These are phyloP conservation scores for Cranoglanis bouderius DNA, from an alignment of 2,113 vertebrate genomes.

Conservation along the genomic window DNA sequence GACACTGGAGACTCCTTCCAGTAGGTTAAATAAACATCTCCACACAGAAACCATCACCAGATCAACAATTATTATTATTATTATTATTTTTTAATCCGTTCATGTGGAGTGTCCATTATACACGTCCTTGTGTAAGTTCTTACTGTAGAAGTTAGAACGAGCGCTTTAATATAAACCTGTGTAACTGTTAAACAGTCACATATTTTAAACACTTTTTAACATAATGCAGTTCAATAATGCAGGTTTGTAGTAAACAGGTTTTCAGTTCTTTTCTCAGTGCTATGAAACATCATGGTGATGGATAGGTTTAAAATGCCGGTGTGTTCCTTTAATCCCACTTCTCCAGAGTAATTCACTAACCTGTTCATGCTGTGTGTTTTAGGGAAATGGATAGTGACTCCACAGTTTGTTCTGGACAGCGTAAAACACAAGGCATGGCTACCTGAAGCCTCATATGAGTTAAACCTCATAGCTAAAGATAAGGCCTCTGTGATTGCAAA, in stretches of 20 bases:
- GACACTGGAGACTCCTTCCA: neutral
- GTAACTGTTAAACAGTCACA: neutral
- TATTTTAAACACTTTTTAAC: neutral
- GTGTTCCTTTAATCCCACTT: neutral
- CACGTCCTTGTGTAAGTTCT: neutral
- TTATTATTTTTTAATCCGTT: neutral
- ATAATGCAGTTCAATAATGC: neutral
- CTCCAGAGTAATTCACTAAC: no score
- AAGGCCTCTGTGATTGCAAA: slow-evolving; percentile 47
- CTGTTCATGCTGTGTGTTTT: slow-evolving; percentile 27
- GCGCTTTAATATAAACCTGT: neutral
- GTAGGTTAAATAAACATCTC: neutral
- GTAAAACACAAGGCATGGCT: slow-evolving; percentile 87
- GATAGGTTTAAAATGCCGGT: neutral
- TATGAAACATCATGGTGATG: neutral
- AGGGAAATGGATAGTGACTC: slow-evolving; percentile 96
- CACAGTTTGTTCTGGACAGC: slow-evolving; percentile 90
- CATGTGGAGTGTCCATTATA: neutral
- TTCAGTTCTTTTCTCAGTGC: neutral
- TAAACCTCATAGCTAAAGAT: slow-evolving; percentile 63
- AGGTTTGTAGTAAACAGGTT: neutral
- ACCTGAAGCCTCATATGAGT: slow-evolving; percentile 85
- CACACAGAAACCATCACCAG: neutral
- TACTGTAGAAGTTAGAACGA: neutral
- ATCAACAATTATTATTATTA: neutral